Percentiles rank a stretch among this genome's conserved stretches.
Conservation (phyloP, 1,140 invertebrate species). For the Capitella teleta region DNA sequence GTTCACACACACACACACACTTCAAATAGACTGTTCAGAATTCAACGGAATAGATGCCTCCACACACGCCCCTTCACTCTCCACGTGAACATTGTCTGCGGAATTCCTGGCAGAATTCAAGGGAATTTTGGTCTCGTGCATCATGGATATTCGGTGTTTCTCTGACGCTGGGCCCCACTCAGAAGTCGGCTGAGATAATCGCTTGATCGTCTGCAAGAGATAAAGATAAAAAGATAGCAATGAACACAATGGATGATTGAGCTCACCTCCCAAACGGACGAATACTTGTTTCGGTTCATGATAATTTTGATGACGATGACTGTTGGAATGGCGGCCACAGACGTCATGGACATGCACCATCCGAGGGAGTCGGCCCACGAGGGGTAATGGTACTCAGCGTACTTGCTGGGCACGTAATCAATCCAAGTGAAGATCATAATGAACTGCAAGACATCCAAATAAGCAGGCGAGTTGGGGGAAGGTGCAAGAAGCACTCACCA, state of each 20-base stretch:
- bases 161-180: conserved; percentile 4
- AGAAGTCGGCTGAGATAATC: neutral
- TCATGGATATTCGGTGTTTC: conserved; percentile 1
- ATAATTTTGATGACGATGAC: conserved; percentile 3
- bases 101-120: neutral
- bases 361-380: conserved; percentile 17
- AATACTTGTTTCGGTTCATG: too few species aligned
- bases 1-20: too few species aligned
- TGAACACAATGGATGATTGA: neutral
- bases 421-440: conserved; percentile 13
- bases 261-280: too few species aligned
- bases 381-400: conserved; percentile 18
- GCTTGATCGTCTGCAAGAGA: conserved; percentile 3
- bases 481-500: conserved; percentile 40
- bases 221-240: neutral
- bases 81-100: too few species aligned
- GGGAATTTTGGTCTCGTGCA: neutral
- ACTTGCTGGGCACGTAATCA: conserved; percentile 6
- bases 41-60: too few species aligned
- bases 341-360: conserved; percentile 19
- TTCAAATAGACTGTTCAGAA: too few species aligned
- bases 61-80: too few species aligned
- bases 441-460: conserved; percentile 8
- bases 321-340: conserved; percentile 22
- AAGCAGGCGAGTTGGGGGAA: neutral